phyloP scores from a whole-genome alignment of 1,140 invertebrate genomes.

The Temnothorax nylanderi region DNA sequence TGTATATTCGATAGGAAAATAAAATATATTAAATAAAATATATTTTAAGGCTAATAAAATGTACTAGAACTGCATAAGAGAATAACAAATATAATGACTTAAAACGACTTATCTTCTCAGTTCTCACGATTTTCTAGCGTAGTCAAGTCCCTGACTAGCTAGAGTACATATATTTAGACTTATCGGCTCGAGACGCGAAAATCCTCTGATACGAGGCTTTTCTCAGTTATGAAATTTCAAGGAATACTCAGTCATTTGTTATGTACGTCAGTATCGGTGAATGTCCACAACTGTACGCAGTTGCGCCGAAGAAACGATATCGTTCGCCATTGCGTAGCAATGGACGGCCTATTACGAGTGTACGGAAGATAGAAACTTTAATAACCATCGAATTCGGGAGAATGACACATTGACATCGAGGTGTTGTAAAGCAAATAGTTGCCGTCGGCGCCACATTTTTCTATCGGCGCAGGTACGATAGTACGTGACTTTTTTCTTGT shows the following conservation, averaged over 20 bases:
- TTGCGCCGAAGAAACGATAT: background rate
- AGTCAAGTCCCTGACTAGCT: too few species aligned
- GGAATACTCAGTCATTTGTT: background rate
- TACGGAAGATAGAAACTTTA: conserved; percentile 23
- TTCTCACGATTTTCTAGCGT: too few species aligned
- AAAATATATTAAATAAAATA: too few species aligned
- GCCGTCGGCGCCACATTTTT: conserved; percentile 47
- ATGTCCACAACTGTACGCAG: background rate
- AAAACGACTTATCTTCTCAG: too few species aligned
- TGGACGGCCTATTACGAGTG: too few species aligned
- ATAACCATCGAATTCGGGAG: too few species aligned
- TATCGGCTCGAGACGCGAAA: background rate
- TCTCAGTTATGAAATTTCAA: background rate
- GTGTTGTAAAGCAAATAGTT: conserved; percentile 39
- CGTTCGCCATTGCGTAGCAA: background rate
- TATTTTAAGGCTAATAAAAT: too few species aligned
- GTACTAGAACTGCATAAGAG: too few species aligned
- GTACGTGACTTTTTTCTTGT: conserved; percentile 51
- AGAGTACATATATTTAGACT: too few species aligned
- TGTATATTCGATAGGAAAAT: too few species aligned
- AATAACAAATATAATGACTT: too few species aligned
- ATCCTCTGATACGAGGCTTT: background rate
- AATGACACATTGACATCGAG: too few species aligned
- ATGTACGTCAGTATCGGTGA: background rate
- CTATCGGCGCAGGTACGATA: conserved; percentile 67